Evolutionary conservation across 2,797 vertebrate species (phyloP), one percentile per base, ranked within the genome.

Genomic region (Smutsia gigantea): DNA sequence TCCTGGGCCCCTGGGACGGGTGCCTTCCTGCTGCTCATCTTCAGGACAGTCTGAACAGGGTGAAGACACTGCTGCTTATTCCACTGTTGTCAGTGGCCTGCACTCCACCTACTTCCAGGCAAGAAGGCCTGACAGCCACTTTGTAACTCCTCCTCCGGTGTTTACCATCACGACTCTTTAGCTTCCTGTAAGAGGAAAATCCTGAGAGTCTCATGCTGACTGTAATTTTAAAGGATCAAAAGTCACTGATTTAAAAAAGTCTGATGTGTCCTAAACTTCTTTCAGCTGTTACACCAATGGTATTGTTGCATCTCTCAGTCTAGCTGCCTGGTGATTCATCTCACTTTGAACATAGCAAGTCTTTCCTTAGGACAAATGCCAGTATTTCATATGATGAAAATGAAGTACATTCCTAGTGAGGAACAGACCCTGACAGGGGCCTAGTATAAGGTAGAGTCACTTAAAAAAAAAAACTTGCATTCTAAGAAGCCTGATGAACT

Each of bases 151-250:
- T 63, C 34, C 29, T 87, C 53, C 74, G 9, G 59, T 27, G 31
- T 77, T 75, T 86, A 59, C 39, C 42, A 42, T 34, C 34, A 49
- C 78, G 61, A 42, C 17, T 55, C 49, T 90, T 93, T 92, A 81
- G 59, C 61, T 83, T 95, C 84, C 79, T 97, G 3, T 46, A 79
- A 95, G 46, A 68, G 29, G 55, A 93, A 46, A 53, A 25, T n/a
- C 63, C 72, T 49, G 37, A 89, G 66, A 34, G 37, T 87, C 42
- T 49, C 74, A 66, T 49, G 18, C 74, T 61, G 68, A 81, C 63
- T 85, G 0, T 88, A 93, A 68, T 77, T 69, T 51, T 68, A 90
- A 46, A 87, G 63, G 42, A 49, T 92, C 37, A 71, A 37, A 95
- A 87, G 23, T 71, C 83, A 88, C 66, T 66, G 34, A 81, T 87